A percentile compares a stretch with the other conserved stretches of the same genome.
These are phyloP conservation scores for Rhabdomys dilectus DNA, from an alignment of 2,113 vertebrate species.

Conservation along the genomic window DNA sequence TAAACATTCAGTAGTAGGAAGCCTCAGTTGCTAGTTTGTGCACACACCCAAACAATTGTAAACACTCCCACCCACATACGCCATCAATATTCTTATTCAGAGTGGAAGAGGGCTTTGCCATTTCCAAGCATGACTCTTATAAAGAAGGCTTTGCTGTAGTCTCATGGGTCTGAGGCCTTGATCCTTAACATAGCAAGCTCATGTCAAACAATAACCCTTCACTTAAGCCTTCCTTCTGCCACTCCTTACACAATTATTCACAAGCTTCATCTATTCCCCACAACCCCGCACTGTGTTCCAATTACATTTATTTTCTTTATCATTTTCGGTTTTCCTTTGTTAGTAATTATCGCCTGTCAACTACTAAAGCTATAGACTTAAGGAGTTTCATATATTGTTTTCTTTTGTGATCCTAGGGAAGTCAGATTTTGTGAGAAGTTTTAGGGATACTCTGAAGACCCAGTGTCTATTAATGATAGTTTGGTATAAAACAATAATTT, in stretches of 20 bases:
- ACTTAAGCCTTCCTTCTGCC: not conserved
- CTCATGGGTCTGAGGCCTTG: not conserved
- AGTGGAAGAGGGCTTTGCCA: not conserved
- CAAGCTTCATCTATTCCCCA: not conserved
- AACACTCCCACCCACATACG: not conserved
- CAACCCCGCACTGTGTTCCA: constrained; percentile 41
- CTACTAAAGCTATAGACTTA: not conserved
- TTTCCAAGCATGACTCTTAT: not conserved
- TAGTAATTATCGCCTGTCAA: constrained; percentile 60
- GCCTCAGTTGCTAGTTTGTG: not conserved
- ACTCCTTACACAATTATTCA: not conserved
- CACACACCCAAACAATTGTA: not conserved
- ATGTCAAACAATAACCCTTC: not conserved
- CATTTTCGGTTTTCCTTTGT: constrained; percentile 55
- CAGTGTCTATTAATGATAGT: constrained; percentile 34
- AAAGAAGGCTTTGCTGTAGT: not conserved
- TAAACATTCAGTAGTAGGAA: not conserved
- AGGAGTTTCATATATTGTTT: constrained; percentile 15
- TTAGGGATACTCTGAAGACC: constrained; percentile 58
- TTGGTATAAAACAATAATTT: constrained; percentile 63
- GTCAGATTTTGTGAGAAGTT: constrained; percentile 28
- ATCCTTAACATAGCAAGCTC: not conserved
- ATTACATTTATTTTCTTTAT: constrained; percentile 41
- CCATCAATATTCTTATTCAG: not conserved
- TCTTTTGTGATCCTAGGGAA: constrained; percentile 64